Conservation (phyloP, 1,140 invertebrate genomes). For the Amphibalanus amphitrite region DNA sequence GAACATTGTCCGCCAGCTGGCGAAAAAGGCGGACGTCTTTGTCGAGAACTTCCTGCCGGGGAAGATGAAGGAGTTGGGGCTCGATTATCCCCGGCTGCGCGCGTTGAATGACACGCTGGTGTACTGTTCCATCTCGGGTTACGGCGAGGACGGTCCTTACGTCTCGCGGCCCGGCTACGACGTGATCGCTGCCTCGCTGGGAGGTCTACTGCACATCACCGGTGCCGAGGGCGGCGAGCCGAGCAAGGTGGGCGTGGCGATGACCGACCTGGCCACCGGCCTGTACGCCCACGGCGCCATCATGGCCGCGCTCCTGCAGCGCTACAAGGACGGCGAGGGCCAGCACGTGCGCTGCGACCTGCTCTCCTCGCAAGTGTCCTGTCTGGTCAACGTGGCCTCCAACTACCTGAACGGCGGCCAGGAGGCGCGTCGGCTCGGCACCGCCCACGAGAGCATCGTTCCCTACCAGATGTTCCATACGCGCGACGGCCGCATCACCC, state of each 20-base stretch:
- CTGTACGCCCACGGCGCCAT: conserved; percentile 91
- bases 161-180: conserved; percentile 74
- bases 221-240: conserved; percentile 66
- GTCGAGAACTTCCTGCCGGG: conserved; percentile 92
- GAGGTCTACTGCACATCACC: conserved; percentile 76
- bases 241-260: conserved; percentile 78
- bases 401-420: conserved; percentile 69
- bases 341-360: conserved; percentile 89
- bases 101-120: conserved; percentile 58
- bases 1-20: conserved; percentile 52
- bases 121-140: conserved; percentile 89
- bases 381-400: conserved; percentile 71
- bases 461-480: conserved; percentile 76
- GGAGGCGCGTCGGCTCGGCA: conserved; percentile 63
- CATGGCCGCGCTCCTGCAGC: conserved; percentile 66
- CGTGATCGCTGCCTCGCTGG: conserved; percentile 81
- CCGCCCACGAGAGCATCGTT: conserved; percentile 83
- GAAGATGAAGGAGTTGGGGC: conserved; percentile 51
- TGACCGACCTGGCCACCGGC: conserved; percentile 84
- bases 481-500: conserved; percentile 52
- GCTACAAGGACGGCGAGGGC: conserved; percentile 55
- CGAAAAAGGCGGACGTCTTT: conserved; percentile 61
- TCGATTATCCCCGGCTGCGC: conserved; percentile 63
- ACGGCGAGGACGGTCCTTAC: conserved; percentile 74
- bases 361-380: conserved; percentile 76